Conservation (phyloP, 2,888 invertebrate genomes). For the Thereva nobilitata region DNA sequence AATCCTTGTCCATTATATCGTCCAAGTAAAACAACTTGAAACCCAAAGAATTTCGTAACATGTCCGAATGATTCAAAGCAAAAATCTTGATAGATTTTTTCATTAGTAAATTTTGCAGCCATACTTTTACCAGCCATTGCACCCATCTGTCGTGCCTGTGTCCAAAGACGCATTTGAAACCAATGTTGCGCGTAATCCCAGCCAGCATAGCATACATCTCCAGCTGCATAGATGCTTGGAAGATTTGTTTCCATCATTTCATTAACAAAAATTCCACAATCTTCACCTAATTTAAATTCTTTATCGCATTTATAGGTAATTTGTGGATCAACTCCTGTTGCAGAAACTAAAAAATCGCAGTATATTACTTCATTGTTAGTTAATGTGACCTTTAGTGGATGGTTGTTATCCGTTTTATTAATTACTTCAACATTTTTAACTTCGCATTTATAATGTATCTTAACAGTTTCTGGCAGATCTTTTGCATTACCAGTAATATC, state of each 20-base stretch:
- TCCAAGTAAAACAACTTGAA: slow-evolving; percentile 89
- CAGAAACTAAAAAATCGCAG: slow-evolving; percentile 92
- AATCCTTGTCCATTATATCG: slow-evolving; percentile 91
- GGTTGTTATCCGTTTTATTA: slow-evolving; percentile 55
- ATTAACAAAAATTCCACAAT: slow-evolving; percentile 86
- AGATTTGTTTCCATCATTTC: slow-evolving; percentile 82
- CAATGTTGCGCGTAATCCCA: slow-evolving; percentile 81
- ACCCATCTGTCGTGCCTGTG: slow-evolving; percentile 98
- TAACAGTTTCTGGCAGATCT: slow-evolving; percentile 55
- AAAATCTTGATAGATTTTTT: slow-evolving; percentile 82
- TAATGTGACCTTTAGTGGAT: slow-evolving; percentile 74
- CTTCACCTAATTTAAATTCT: slow-evolving; percentile 62
- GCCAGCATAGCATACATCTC: slow-evolving; percentile 86
- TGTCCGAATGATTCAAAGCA: slow-evolving; percentile 98
- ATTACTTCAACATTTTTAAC: slow-evolving; percentile 50
- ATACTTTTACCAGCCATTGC: slow-evolving; percentile 91
- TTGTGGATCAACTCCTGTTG: slow-evolving; percentile 87
- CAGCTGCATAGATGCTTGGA: slow-evolving; percentile 86
- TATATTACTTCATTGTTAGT: slow-evolving; percentile 71
- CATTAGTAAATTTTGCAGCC: slow-evolving; percentile 65
- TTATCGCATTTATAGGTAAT: slow-evolving; percentile 63
- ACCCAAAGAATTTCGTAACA: slow-evolving; percentile 92
- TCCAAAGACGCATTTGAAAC: slow-evolving; percentile 97
- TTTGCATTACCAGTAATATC: slow-evolving; percentile 62
- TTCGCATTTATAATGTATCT: slow-evolving; percentile 67